Evolutionary conservation across 2,888 invertebrate species (phyloP).

Genomic region (Drosophila mimetica): DNA sequence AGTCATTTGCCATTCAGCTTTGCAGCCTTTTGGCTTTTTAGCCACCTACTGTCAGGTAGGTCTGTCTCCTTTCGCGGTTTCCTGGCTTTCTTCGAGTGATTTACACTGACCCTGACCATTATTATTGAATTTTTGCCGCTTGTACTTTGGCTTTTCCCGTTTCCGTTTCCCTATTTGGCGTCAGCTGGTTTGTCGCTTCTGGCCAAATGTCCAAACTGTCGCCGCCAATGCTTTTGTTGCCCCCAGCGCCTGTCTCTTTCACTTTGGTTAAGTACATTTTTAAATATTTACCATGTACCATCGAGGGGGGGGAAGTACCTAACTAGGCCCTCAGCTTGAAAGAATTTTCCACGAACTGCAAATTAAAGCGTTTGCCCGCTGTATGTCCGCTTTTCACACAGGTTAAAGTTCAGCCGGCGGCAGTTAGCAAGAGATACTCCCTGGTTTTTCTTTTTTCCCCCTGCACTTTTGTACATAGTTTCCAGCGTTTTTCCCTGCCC

Average conservation of each 20-base stretch:
- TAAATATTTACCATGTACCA: slow-evolving; percentile 74
- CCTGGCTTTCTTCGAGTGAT: slow-evolving; percentile 40
- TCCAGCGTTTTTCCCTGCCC: slow-evolving; percentile 27
- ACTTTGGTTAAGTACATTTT: slow-evolving; percentile 77
- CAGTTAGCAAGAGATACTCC: slow-evolving; percentile 53
- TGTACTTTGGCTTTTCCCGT: slow-evolving; percentile 1
- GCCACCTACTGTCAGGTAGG: slow-evolving; percentile 46
- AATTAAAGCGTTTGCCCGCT: slow-evolving; percentile 73
- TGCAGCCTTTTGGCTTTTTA: slow-evolving; percentile 17
- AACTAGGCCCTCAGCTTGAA: slow-evolving; percentile 63
- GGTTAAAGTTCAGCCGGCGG: slow-evolving; percentile 74
- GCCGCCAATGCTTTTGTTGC: slow-evolving; percentile 60
- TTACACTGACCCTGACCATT: slow-evolving; percentile 65
- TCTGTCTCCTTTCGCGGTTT: slow-evolving; percentile 1
- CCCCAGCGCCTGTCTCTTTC: slow-evolving; percentile 65
- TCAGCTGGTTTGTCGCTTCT: slow-evolving; percentile 75
- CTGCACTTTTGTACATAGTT: background rate
- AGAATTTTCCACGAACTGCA: slow-evolving; percentile 82
- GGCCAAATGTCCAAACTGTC: slow-evolving; percentile 71
- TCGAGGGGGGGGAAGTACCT: slow-evolving; percentile 20
- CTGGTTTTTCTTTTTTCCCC: slow-evolving; percentile 1
- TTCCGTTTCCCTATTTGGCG: slow-evolving; percentile 33
- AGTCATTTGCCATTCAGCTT: slow-evolving; percentile 68
- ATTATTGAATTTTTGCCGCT: slow-evolving; percentile 62
- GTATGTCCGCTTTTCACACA: slow-evolving; percentile 46